A percentile compares a stretch with the other conserved stretches of the same genome.
These are phyloP conservation scores for Zophobas atratus DNA, from an alignment of 1,140 invertebrate genomes.

Conservation along the genomic window DNA sequence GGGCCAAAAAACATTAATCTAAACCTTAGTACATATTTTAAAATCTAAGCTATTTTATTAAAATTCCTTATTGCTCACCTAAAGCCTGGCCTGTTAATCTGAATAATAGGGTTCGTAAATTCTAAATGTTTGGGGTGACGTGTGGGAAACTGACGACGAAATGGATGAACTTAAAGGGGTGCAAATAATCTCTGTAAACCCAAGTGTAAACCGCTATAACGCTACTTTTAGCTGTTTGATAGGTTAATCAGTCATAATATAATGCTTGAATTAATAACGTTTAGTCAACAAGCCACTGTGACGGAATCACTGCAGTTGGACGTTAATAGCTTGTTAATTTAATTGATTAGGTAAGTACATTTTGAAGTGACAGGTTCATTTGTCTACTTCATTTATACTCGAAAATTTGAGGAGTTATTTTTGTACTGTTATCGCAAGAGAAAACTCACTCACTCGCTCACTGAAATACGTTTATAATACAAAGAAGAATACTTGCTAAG, in stretches of 20 bases:
- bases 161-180: constrained; percentile 46
- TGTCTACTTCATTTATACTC: not conserved
- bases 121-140: not conserved
- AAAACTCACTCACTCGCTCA: no score
- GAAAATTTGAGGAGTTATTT: no score
- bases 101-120: no score
- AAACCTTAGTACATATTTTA: no score
- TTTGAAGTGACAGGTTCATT: not conserved
- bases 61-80: no score
- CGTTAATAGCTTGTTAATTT: constrained; percentile 43
- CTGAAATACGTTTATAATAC: no score
- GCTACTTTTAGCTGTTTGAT: constrained; percentile 53
- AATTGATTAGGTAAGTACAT: constrained; percentile 31
- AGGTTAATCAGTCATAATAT: constrained; percentile 63
- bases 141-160: not conserved
- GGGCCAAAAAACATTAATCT: no score
- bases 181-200: constrained; percentile 50
- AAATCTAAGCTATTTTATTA: no score
- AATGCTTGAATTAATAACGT: constrained; percentile 60
- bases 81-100: no score
- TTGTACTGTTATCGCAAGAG: no score
- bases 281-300: constrained; percentile 56
- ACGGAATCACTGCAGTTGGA: constrained; percentile 55
- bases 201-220: constrained; percentile 52
- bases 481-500: no score